Conservation (phyloP, 2,113 vertebrate genomes). For the Rostratula benghalensis region DNA sequence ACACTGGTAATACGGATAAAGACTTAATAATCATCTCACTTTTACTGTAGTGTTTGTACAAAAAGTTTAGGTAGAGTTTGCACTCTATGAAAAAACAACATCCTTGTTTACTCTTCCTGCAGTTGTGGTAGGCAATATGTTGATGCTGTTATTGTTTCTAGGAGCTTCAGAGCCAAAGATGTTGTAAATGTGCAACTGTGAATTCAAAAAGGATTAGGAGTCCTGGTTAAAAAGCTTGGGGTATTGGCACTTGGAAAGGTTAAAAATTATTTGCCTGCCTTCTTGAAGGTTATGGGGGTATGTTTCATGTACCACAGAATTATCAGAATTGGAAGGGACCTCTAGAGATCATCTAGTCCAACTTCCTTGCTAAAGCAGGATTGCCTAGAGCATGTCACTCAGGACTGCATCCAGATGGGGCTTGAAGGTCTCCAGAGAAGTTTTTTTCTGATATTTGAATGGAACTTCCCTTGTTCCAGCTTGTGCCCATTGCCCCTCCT, state of each 20-base stretch:
- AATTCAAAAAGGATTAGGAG: background rate
- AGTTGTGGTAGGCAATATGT: background rate
- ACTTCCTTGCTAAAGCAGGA: too few relatives aligned
- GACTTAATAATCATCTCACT: background rate
- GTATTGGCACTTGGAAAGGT: background rate
- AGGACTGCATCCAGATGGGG: too few relatives aligned
- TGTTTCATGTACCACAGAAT: background rate
- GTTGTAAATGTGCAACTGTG: background rate
- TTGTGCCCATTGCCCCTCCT: too few relatives aligned
- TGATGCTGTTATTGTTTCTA: background rate
- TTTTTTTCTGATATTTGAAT: too few relatives aligned
- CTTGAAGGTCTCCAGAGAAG: too few relatives aligned
- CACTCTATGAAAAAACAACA: background rate
- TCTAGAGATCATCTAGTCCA: too few relatives aligned
- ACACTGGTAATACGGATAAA: background rate
- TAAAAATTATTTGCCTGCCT: background rate
- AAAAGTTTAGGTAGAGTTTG: background rate
- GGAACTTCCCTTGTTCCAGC: too few relatives aligned
- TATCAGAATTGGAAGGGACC: too few relatives aligned
- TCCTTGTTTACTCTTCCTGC: background rate
- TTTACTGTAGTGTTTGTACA: background rate
- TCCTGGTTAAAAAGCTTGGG: background rate
- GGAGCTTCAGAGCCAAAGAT: background rate
- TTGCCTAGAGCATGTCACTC: too few relatives aligned
- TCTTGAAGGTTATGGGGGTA: background rate